Percentiles rank a stretch among this genome's conserved stretches.
Evolutionary conservation across 2,797 vertebrate species (phyloP).

Genomic region (Sarcophilus harrisii): DNA sequence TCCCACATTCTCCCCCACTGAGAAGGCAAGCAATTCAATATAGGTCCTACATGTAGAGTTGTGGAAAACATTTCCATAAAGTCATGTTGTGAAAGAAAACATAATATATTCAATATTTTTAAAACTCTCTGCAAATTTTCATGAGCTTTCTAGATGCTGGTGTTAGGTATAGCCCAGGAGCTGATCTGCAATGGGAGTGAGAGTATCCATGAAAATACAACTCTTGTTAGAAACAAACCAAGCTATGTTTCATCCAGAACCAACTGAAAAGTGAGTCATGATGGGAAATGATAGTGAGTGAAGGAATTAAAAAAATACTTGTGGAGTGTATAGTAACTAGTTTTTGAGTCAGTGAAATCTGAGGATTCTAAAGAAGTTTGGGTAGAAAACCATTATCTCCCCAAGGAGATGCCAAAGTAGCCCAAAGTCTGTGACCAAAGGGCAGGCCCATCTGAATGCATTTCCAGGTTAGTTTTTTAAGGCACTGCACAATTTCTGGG

Average conservation of each 20-base stretch:
- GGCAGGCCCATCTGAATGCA: not conserved
- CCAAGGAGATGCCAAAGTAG: not conserved
- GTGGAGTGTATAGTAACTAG: not conserved
- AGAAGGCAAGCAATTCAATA: no score
- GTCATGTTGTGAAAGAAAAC: no score
- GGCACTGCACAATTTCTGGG: not conserved
- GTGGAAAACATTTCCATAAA: no score
- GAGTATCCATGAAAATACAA: not conserved
- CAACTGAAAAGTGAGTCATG: not conserved
- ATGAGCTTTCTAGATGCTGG: not conserved
- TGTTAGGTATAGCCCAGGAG: not conserved
- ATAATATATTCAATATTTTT: not conserved
- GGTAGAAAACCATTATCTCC: not conserved
- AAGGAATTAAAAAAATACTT: not conserved
- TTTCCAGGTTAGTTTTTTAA: not conserved
- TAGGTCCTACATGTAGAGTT: no score
- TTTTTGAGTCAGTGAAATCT: not conserved
- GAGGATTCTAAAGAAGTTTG: not conserved
- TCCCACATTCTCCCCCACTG: no score
- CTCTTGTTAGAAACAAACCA: not conserved
- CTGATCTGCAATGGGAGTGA: not conserved
- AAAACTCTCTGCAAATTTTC: not conserved
- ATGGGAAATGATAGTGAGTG: not conserved
- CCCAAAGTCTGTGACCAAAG: not conserved
- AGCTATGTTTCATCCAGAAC: not conserved